Percentiles rank a stretch among this genome's conserved stretches.
Conservation (phyloP, 2,113 vertebrate genomes). For the Loxodonta africana region DNA sequence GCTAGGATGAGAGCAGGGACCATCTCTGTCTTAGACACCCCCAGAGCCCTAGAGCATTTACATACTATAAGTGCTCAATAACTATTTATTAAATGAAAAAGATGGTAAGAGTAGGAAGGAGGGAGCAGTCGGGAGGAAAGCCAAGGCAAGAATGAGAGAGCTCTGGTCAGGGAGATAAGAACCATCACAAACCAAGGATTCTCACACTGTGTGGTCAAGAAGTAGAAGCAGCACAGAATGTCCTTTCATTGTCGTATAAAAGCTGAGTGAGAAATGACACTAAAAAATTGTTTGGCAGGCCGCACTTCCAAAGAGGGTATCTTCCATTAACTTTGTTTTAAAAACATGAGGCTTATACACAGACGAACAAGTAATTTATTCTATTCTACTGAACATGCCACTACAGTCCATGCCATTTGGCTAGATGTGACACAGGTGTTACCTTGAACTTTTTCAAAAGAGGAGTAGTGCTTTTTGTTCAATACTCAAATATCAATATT, state of each 20-base stretch:
- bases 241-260: neutral
- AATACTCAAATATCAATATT: neutral
- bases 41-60: neutral
- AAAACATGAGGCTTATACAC: neutral
- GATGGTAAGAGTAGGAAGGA: neutral
- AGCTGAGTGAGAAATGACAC: neutral
- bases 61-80: neutral
- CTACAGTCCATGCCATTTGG: neutral
- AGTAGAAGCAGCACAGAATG: neutral
- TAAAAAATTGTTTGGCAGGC: neutral
- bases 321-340: conserved; percentile 15
- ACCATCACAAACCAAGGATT: neutral
- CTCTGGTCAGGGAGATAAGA: neutral
- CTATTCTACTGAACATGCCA: neutral
- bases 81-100: neutral
- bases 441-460: conserved; percentile 56
- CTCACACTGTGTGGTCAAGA: neutral
- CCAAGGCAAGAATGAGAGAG: neutral
- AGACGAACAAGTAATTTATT: conserved; percentile 43
- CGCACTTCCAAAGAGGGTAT: neutral
- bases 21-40: neutral
- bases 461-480: conserved; percentile 34
- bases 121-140: neutral
- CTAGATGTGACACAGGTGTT: conserved; percentile 30
- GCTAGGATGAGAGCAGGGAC: neutral